These are phyloP conservation scores for Lutjanus erythropterus DNA, from an alignment of 2,113 vertebrate genomes.

Conservation along the genomic window DNA sequence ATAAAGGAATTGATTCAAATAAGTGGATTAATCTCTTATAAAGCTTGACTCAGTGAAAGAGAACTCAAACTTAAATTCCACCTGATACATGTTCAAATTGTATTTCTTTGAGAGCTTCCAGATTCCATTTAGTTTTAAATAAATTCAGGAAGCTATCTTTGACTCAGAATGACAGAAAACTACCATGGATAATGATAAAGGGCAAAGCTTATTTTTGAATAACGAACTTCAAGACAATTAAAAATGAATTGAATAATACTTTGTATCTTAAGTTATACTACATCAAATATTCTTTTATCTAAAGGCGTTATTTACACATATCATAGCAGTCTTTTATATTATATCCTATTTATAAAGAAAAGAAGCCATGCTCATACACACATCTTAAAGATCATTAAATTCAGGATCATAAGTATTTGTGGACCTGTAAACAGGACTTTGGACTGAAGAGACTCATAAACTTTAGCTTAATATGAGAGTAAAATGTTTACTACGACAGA, in stretches of 20 bases:
- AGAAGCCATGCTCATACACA: neutral
- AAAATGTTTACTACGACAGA: constrained; percentile 84
- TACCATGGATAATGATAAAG: neutral
- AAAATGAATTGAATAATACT: neutral
- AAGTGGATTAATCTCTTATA: neutral
- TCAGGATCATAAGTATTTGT: neutral
- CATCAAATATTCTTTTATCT: neutral
- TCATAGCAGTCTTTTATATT: neutral
- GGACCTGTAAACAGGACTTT: neutral
- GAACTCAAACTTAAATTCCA: neutral
- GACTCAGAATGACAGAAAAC: neutral
- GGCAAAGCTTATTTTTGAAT: neutral
- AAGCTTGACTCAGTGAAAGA: neutral
- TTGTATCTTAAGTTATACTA: neutral
- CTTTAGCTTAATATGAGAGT: neutral
- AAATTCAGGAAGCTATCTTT: neutral
- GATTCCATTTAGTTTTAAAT: neutral
- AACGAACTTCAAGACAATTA: neutral
- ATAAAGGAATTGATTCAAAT: neutral
- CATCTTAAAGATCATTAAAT: neutral
- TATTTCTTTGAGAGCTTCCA: neutral
- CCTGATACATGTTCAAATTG: neutral
- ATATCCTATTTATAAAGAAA: neutral
- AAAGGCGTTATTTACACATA: neutral
- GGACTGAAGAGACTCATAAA: neutral